Evolutionary conservation across 2,797 vertebrate genomes (phyloP), one percentile per base, ranked within the genome.

Genomic region (Leptodactylus fallax): DNA sequence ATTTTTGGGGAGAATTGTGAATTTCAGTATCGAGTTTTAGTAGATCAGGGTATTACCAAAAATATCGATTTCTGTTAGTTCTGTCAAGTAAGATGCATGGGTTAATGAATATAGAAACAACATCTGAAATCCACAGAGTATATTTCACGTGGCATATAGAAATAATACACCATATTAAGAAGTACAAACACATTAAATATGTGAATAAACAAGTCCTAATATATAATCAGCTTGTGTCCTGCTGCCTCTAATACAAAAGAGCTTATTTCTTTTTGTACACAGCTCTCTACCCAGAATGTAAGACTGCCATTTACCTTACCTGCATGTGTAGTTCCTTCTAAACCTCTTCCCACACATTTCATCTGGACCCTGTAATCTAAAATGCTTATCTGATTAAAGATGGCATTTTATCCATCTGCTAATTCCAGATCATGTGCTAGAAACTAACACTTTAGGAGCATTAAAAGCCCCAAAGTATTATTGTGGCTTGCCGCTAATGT

Each of bases 381-480:
- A 85, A 63, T 65, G 69, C 78, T 88, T 88, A 85, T 88, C 87
- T 88, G 67, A 88, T 88, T 88, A 85, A 79, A 25, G 65, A 85
- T 88, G 83, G 80, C 83, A 88, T 85, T 85, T 88, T 74, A 85
- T 85, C 87, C 78, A 85, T 88, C 78, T 81, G 69, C 19, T 88
- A 81, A 85, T 88, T 71, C 76, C 16, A 81, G 61, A 23, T 55
- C 79, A 14, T 67, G 61, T 69, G 60, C 27, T 65, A 49, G 69
- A 81, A 88, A 85, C 83, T 81, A 81, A 77, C 78, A 76, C 58
- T 76, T 85, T 85, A 47, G 49, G 78, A 88, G 58, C 87, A 74
- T 65, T 85, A 88, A 85, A 84, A 81, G 67, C 83, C 49, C 58
- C 3, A 88, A 76, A 55, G 78, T 81, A 67, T 85, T 81, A 67